phyloP scores from a whole-genome alignment of 2,888 invertebrate genomes.

The Entomobrya multifasciata region DNA sequence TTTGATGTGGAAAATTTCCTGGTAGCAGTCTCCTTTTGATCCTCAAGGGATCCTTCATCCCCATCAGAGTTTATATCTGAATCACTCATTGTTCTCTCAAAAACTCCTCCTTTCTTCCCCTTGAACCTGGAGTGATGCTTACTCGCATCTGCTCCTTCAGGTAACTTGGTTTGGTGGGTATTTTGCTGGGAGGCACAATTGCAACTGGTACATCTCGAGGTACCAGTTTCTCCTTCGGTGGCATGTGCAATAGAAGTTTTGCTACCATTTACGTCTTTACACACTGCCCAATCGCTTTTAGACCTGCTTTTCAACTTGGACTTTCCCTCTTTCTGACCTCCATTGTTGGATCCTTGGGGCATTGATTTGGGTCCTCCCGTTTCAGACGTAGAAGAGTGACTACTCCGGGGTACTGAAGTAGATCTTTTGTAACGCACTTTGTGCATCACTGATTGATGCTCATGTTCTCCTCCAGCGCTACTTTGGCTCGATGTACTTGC shows the following conservation, averaged over 20 bases:
- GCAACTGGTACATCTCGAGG: constrained; percentile 57
- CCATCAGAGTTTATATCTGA: constrained; percentile 75
- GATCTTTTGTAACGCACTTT: constrained; percentile 74
- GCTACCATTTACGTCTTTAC: constrained; percentile 61
- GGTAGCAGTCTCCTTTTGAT: constrained; percentile 56
- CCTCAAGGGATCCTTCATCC: constrained; percentile 67
- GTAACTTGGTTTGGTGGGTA: constrained; percentile 39
- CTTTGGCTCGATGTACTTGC: constrained; percentile 74
- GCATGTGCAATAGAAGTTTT: constrained; percentile 32
- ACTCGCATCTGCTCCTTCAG: background rate
- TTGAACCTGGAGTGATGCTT: constrained; percentile 56
- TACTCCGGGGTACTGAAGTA: constrained; percentile 74
- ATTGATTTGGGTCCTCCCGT: constrained; percentile 51
- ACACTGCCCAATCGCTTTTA: constrained; percentile 77
- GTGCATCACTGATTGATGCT: constrained; percentile 36
- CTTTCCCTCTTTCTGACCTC: constrained; percentile 75
- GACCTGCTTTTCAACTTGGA: constrained; percentile 74
- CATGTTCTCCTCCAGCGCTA: constrained; percentile 67
- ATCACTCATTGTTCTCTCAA: constrained; percentile 74
- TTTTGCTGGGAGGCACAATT: constrained; percentile 57
- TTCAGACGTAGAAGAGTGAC: constrained; percentile 36
- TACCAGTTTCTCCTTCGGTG: constrained; percentile 31
- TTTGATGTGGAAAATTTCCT: constrained; percentile 75
- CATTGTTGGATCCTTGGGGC: constrained; percentile 80
- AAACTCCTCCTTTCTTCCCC: constrained; percentile 51